A percentile compares a stretch with the other conserved stretches of the same genome.
phyloP scores from a whole-genome alignment of 1,140 invertebrate species.

The Lasaia peninsularis region DNA sequence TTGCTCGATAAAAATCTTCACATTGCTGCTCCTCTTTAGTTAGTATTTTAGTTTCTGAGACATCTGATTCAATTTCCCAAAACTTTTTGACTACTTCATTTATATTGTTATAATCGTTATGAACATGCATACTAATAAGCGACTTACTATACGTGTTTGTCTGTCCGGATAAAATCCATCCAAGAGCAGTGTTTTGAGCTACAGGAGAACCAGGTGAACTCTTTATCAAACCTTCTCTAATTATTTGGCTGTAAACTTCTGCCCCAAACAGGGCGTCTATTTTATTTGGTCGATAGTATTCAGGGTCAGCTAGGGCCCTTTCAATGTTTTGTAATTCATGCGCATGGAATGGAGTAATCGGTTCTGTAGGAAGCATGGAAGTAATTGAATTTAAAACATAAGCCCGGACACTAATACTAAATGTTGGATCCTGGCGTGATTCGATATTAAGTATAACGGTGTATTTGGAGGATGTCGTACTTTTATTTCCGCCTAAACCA shows the following conservation, averaged over 20 bases:
- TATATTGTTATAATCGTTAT: constrained; percentile 18
- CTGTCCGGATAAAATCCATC: constrained; percentile 5
- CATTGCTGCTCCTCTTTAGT: constrained; percentile 20
- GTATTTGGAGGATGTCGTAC: not conserved
- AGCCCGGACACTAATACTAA: not conserved
- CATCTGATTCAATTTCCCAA: constrained; percentile 24
- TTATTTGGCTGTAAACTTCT: constrained; percentile 4
- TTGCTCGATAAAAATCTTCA: constrained; percentile 19
- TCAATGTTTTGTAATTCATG: not conserved
- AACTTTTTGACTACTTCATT: constrained; percentile 17
- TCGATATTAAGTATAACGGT: not conserved
- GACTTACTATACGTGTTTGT: not conserved
- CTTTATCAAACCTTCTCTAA: constrained; percentile 4
- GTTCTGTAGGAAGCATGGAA: not conserved
- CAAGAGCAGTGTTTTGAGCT: constrained; percentile 3
- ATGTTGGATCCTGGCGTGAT: not conserved
- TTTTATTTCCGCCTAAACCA: not conserved
- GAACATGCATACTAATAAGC: constrained; percentile 11
- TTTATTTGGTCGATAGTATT: not conserved
- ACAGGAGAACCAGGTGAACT: constrained; percentile 3
- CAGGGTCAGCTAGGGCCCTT: not conserved
- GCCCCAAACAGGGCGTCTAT: constrained; percentile 2
- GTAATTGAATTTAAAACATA: not conserved
- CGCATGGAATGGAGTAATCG: not conserved
- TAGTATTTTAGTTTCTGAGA: not conserved